phyloP scores from a whole-genome alignment of 1,140 invertebrate species.

The Drosophila miranda region DNA sequence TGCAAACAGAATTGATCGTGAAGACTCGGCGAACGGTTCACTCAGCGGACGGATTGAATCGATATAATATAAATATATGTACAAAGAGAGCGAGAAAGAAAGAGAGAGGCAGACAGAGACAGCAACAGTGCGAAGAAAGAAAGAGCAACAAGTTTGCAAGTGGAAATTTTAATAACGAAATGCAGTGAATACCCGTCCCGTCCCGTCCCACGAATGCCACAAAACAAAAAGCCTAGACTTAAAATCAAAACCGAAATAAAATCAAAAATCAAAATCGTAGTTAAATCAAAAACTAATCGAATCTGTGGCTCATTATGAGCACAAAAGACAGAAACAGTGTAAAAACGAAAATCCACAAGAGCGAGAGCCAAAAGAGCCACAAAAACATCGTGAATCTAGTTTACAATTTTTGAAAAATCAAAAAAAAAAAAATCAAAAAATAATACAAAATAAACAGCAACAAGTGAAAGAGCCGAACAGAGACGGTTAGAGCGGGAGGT shows the following conservation, averaged over 20 bases:
- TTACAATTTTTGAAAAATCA: conserved; percentile 49
- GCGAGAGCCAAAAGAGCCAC: conserved; percentile 12
- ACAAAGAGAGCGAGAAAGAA: conserved; percentile 2
- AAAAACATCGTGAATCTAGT: conserved; percentile 45
- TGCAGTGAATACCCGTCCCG: conserved; percentile 57
- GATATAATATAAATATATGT: background rate
- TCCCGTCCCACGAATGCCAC: conserved; percentile 29
- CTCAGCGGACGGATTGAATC: conserved; percentile 55
- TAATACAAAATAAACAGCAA: conserved; percentile 44
- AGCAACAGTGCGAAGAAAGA: conserved; percentile 38
- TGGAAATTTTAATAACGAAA: conserved; percentile 79
- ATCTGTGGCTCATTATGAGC: conserved; percentile 56
- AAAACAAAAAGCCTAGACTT: conserved; percentile 44
- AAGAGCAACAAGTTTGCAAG: conserved; percentile 74
- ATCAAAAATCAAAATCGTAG: conserved; percentile 16
- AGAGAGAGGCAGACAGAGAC: conserved; percentile 25
- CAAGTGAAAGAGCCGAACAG: conserved; percentile 58
- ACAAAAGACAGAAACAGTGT: conserved; percentile 44
- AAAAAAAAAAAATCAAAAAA: conserved; percentile 46
- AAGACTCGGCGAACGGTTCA: conserved; percentile 78
- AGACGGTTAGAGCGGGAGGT: conserved; percentile 34
- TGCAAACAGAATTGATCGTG: conserved; percentile 77
- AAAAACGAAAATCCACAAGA: conserved; percentile 27
- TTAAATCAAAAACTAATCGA: conserved; percentile 18
- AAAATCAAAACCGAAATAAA: conserved; percentile 12